phyloP scores from a whole-genome alignment of 2,888 invertebrate species.

The Drosophila borborema region DNA sequence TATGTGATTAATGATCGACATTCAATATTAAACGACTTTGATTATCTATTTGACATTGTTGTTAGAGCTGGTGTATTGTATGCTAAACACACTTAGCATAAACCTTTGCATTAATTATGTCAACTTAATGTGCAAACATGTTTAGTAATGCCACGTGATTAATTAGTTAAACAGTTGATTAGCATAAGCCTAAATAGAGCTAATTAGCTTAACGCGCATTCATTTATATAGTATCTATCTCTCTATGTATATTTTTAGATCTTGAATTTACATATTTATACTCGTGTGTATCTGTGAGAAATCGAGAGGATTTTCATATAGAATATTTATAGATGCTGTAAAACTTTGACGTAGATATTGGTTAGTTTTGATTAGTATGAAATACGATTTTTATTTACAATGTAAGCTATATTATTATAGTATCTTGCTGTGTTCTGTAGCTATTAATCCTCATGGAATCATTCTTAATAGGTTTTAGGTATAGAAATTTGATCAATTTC shows the following conservation, averaged over 20 bases:
- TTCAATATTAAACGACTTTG: conserved; percentile 33
- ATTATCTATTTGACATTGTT: conserved; percentile 41
- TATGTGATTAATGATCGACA: conserved; percentile 41
- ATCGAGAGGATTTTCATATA: neutral
- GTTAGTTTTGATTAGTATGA: neutral
- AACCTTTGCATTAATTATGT: conserved; percentile 52
- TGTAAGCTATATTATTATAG: too few relatives aligned
- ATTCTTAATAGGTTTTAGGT: too few relatives aligned
- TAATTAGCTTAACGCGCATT: conserved; percentile 1
- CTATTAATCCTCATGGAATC: too few relatives aligned
- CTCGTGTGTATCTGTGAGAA: neutral
- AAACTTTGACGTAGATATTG: neutral
- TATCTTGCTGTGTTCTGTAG: too few relatives aligned
- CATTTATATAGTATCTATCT: neutral
- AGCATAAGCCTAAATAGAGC: conserved; percentile 32
- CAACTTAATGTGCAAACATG: conserved; percentile 46
- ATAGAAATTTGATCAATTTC: neutral
- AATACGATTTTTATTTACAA: neutral
- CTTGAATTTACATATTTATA: neutral
- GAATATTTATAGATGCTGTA: neutral
- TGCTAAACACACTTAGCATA: conserved; percentile 45
- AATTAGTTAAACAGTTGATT: conserved; percentile 45
- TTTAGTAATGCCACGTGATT: conserved; percentile 39
- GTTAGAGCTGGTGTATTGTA: conserved; percentile 19
- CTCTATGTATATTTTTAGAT: neutral